Evolutionary conservation across 2,113 vertebrate species (phyloP).

Genomic region (Rhinoderma darwinii): DNA sequence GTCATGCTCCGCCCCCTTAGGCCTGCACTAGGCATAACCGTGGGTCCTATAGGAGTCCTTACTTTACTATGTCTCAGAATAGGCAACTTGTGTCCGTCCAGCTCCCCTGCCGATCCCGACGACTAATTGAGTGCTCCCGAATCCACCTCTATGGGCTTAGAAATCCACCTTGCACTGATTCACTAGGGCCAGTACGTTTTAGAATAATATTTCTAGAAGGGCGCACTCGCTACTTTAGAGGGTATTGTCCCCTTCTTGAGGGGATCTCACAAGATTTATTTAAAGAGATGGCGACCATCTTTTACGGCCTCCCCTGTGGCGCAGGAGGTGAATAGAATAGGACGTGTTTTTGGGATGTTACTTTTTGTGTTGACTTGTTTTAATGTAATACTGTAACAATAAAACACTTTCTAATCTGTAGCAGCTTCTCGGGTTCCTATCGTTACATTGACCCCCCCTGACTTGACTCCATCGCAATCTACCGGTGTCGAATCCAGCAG

Average conservation of each 20-base stretch:
- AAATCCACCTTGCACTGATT: not conserved
- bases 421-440: not conserved
- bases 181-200: not conserved
- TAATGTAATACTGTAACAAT: not conserved
- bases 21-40: not conserved
- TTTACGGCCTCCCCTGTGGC: not conserved
- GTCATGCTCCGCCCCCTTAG: not conserved
- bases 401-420: not conserved
- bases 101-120: not conserved
- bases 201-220: not conserved
- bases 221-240: not conserved
- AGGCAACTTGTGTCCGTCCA: not conserved
- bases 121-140: not conserved
- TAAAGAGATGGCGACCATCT: not conserved
- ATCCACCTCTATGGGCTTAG: not conserved
- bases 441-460: not conserved
- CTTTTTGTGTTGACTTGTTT: not conserved
- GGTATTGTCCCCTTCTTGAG: not conserved
- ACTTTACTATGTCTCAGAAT: not conserved
- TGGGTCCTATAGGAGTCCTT: not conserved
- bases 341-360: not conserved
- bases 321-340: not conserved
- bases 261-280: not conserved
- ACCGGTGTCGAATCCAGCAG: not conserved
- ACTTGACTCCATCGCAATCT: not conserved